Evolutionary conservation across 37 sponge, comb jelly and placozoan species (phyloP).

Genomic region (Beroe ovata): DNA sequence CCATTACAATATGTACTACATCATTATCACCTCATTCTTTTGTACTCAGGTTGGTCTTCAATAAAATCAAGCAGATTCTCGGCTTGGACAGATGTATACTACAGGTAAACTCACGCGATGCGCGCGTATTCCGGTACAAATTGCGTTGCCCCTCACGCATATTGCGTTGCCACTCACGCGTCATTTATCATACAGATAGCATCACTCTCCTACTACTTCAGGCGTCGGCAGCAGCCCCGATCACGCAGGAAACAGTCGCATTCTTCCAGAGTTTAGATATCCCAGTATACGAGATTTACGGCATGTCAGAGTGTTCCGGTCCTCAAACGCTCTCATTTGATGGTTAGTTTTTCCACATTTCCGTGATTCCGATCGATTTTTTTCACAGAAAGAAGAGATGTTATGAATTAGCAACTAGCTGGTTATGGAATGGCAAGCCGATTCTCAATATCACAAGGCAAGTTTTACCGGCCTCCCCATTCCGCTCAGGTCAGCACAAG

Average conservation of each 20-base stretch:
- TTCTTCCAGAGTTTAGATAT: constrained; percentile 88
- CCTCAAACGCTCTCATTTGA: constrained; percentile 80
- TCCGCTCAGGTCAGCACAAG: constrained; percentile 70
- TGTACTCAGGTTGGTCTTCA: constrained; percentile 80
- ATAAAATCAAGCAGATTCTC: constrained; percentile 73
- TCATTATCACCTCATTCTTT: no score
- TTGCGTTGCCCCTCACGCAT: no score
- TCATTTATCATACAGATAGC: no score
- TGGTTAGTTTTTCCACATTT: constrained; percentile 70
- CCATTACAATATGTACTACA: no score
- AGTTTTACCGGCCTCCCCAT: no score
- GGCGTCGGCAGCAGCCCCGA: constrained; percentile 87
- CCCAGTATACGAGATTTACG: constrained; percentile 86
- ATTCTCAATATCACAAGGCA: not conserved
- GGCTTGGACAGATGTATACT: constrained; percentile 79
- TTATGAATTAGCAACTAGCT: not conserved
- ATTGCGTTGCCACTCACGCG: no score
- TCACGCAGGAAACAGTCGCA: constrained; percentile 76
- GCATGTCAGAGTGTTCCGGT: constrained; percentile 91
- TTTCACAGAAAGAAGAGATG: not conserved
- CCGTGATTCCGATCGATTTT: not conserved
- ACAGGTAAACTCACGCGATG: constrained; percentile 44
- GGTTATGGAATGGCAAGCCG: not conserved
- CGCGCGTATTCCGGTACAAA: not conserved
- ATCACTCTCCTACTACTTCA: no score